Evolutionary conservation across 2,797 vertebrate species (phyloP), one percentile per base, ranked within the genome.

Genomic region (Arctocebus calabarensis): DNA sequence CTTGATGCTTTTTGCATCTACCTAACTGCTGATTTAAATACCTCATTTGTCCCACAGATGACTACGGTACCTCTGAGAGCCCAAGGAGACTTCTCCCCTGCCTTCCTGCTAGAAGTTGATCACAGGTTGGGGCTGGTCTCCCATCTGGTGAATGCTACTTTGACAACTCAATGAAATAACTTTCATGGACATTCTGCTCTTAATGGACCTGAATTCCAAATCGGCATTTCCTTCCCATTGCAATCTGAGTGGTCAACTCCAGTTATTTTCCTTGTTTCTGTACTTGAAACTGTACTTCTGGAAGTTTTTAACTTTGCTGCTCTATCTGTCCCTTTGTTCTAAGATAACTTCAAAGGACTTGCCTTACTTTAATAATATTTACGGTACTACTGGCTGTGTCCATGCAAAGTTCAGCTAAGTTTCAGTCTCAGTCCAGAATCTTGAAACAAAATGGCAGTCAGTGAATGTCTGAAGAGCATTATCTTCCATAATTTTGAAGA

Each of bases 231-330:
- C 68, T 86, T 64, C 91, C 48, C 22, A 23, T 1, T 74, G 19
- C 37, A 48, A 70, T 84, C 20, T n/a, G 19, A 77, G 23, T 94
- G 25, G 68, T 87, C 61, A 66, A 2, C 17, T 87, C 77, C 52
- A 9, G 2, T 22, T 22, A 32, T 66, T 6, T 43, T 78, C 10
- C n/a, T 3, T 40, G 32, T 59, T 91, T 78, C 83, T 75, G 61
- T 91, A n/a, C n/a, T 77, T 87, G n/a, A 64, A 87, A 95, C 61
- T 90, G 3, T 95, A 71, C 95, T 96, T 68, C 90, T 97, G 62
- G 75, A 90, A 96, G 86, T 78, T 83, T 97, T 86, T 90, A 84
- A 87, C 95, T 91, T 91, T 68, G 71, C 34, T 14, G 37, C 73
- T 78, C 23, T 88, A 27, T 43, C 62, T 92, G 78, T 52, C 48